These are phyloP conservation scores for Corapipo altera DNA, from an alignment of 2,113 vertebrate species.

Conservation along the genomic window DNA sequence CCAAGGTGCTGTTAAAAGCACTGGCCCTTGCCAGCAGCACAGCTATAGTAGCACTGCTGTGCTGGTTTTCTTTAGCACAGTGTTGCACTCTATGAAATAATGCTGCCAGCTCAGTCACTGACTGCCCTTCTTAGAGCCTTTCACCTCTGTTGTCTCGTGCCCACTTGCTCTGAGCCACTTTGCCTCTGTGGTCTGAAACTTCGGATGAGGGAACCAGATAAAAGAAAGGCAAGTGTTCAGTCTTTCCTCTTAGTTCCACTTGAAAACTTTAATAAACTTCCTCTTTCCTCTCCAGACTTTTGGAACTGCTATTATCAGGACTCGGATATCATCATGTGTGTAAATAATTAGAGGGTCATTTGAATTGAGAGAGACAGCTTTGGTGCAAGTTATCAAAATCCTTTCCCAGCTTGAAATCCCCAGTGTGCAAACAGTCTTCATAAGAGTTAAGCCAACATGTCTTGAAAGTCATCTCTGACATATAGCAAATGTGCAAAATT, in stretches of 20 bases:
- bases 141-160: neutral
- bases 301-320: neutral
- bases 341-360: neutral
- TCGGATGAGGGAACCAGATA: neutral
- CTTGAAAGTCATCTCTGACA: neutral
- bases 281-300: neutral
- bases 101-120: neutral
- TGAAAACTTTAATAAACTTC: neutral
- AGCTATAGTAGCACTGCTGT: neutral
- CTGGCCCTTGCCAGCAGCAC: neutral
- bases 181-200: neutral
- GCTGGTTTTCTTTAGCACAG: neutral
- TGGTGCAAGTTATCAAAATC: neutral
- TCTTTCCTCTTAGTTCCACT: neutral
- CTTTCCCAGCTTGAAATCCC: neutral
- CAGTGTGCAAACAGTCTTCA: neutral
- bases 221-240: neutral
- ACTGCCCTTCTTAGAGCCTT: neutral
- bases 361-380: neutral
- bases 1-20: neutral
- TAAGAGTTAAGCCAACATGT: neutral
- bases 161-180: neutral
- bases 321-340: neutral
- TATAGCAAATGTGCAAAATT: neutral
- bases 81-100: neutral